A percentile compares a stretch with the other conserved stretches of the same genome.
phyloP scores from a whole-genome alignment of 2,888 invertebrate genomes.

The Drosophila meridionalis region DNA sequence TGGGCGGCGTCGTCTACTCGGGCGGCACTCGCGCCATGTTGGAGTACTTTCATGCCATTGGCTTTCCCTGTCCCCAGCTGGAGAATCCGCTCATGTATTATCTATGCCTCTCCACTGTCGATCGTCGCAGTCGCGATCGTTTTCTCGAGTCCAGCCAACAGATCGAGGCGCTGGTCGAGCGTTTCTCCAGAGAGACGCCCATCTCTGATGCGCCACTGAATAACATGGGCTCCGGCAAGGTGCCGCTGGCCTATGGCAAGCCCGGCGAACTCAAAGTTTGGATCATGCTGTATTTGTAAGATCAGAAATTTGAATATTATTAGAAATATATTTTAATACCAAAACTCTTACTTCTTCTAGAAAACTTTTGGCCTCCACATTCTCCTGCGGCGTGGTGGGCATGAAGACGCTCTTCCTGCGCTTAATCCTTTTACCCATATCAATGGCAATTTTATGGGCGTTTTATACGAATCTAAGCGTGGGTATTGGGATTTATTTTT shows the following conservation, averaged over 20 bases:
- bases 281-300: slow-evolving; percentile 89
- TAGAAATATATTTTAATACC: background rate
- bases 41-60: slow-evolving; percentile 97
- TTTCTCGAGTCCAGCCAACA: slow-evolving; percentile 97
- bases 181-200: slow-evolving; percentile 94
- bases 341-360: slow-evolving; percentile 84
- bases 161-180: slow-evolving; percentile 95
- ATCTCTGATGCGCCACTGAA: slow-evolving; percentile 87
- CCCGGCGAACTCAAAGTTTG: slow-evolving; percentile 89
- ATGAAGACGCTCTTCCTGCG: slow-evolving; percentile 91
- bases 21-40: slow-evolving; percentile 96
- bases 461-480: slow-evolving; percentile 88
- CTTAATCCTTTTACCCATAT: slow-evolving; percentile 90
- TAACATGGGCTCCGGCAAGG: slow-evolving; percentile 87
- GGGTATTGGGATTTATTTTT: slow-evolving; percentile 28
- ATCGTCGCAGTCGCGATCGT: slow-evolving; percentile 91
- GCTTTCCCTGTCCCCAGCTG: slow-evolving; percentile 97
- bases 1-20: slow-evolving; percentile 96
- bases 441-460: slow-evolving; percentile 91
- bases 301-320: background rate
- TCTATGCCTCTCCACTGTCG: slow-evolving; percentile 88
- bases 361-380: slow-evolving; percentile 91
- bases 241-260: slow-evolving; percentile 91
- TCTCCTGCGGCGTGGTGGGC: slow-evolving; percentile 91
- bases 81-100: slow-evolving; percentile 99